phyloP scores from a whole-genome alignment of 1,140 invertebrate genomes.

The Campoletis sonorensis region DNA sequence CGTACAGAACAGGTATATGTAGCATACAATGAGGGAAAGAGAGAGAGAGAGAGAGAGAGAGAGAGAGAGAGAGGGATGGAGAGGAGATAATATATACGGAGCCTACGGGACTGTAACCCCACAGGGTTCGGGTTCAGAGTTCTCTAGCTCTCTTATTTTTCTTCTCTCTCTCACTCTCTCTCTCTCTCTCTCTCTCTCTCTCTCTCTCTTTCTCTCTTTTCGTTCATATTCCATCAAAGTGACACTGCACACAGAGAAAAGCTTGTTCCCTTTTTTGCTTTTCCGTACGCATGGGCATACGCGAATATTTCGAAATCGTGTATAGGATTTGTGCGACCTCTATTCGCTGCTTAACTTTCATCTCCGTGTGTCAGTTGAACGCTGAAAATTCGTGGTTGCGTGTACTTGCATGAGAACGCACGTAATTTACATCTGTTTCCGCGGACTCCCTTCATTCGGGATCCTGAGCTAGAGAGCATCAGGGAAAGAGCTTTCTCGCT shows the following conservation, averaged over 20 bases:
- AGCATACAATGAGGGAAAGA: not conserved
- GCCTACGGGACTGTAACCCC: not conserved
- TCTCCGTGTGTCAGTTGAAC: not conserved
- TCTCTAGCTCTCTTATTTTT: not conserved
- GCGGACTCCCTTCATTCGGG: constrained; percentile 61
- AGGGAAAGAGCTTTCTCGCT: constrained; percentile 9
- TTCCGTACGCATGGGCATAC: constrained; percentile 43
- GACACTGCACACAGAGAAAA: not conserved
- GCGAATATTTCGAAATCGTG: constrained; percentile 57
- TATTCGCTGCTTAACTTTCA: not conserved
- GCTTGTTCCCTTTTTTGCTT: constrained; percentile 19
- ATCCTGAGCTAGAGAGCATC: constrained; percentile 16
- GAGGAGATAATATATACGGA: not conserved
- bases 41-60: constrained; percentile 27
- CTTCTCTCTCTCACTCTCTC: not conserved
- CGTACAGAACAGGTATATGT: not conserved
- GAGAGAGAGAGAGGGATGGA: not conserved
- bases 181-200: constrained; percentile 12
- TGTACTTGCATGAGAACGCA: constrained; percentile 61
- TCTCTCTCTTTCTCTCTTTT: not conserved
- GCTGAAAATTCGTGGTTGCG: constrained; percentile 47
- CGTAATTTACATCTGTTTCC: constrained; percentile 78
- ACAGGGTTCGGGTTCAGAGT: not conserved
- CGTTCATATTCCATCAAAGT: constrained; percentile 21
- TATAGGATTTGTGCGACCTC: constrained; percentile 38